Evolutionary conservation across 2,888 invertebrate genomes (phyloP), one percentile per base, ranked within the genome.

Genomic region (Linyphia triangularis): DNA sequence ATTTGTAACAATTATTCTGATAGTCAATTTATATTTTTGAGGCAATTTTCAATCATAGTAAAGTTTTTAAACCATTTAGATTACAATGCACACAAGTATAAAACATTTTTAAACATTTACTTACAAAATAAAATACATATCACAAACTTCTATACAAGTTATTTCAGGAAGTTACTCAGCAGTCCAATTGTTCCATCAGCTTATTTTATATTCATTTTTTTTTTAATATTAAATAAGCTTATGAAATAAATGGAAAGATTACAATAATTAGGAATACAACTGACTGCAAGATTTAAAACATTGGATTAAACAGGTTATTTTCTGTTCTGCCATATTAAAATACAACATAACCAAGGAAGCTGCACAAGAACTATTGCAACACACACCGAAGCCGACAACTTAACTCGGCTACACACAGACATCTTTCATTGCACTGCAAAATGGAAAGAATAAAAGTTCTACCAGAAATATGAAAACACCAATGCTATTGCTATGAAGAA

Each of bases 401-500:
- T 63, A 67, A 67, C 67, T 33, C 19, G n/a, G 67, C n/a, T 33
- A 33, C 33, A 19, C 19, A 33, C n/a, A n/a, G 33, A 67, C 67
- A 33, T n/a, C 19, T 22, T 30, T 28, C n/a, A 67, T 67, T 67
- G 67, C 67, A 63, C 63, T 19, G 67, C 30, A 16, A 9, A 19
- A 16, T n/a, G n/a, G 16, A 19, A 67, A 33, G 9, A 19, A 40
- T 40, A 72, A 30, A 40, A 10, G 2, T 16, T 9, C 43, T 22
- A 13, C 51, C 24, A 72, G 51, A 72, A 72, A 72, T 16, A 72
- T 40, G 16, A 51, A 51, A 51, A 51, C 51, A 51, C 51, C 51
- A 13, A 51, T 13, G 51, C 51, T 51, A 51, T 51, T 51, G 51
- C 51, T 6, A 51, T n/a, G 5, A n/a, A 16, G 13, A n/a, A 51